Evolutionary conservation across 2,797 vertebrate genomes (phyloP), one percentile per base, ranked within the genome.

Genomic region (Lerista edwardsae): DNA sequence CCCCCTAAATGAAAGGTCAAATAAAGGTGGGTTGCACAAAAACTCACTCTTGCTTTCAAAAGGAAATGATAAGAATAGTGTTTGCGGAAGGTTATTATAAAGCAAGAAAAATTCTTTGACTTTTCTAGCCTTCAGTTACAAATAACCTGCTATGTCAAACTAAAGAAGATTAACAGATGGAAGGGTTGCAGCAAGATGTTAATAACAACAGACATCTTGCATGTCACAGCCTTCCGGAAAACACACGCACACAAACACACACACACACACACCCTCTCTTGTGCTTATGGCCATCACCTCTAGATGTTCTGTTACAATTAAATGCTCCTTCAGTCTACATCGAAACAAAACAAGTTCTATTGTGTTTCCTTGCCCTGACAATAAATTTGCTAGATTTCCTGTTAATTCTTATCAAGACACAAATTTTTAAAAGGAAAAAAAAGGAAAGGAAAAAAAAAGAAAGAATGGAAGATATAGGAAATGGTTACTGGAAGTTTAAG

Each of bases 121-220:
- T 89, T 82, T 84, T 75, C 17, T 82, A 29, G 74, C 29, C 39
- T 83, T 93, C 57, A 85, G 36, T 92, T 88, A 89, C 51, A 81
- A 92, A 85, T 88, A 88, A 92, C 71, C 68, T 89, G 82, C n/a
- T 86, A 34, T 64, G 80, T 84, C 84, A 90, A 79, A 87, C 7
- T 64, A 41, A 90, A 76, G 65, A 84, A 79, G 34, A 76, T 89
- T 85, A 92, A 89, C 86, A 93, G 88, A 93, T 91, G 72, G 84
- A 83, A 87, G 71, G 34, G 74, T 90, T 90, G 89, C 41, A 85
- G 34, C 57, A 87, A 90, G 80, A 90, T 84, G 79, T 88, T 91
- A 92, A 86, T 88, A 93, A 84, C 1, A 92, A 82, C 29, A 79
- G 89, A 90, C 89, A 84, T 85, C 8, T 88, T 92, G 84, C 90